phyloP scores from a whole-genome alignment of 30 jellyfish, hydroid and myxozoan genomes.

The Catostylus mosaicus region DNA sequence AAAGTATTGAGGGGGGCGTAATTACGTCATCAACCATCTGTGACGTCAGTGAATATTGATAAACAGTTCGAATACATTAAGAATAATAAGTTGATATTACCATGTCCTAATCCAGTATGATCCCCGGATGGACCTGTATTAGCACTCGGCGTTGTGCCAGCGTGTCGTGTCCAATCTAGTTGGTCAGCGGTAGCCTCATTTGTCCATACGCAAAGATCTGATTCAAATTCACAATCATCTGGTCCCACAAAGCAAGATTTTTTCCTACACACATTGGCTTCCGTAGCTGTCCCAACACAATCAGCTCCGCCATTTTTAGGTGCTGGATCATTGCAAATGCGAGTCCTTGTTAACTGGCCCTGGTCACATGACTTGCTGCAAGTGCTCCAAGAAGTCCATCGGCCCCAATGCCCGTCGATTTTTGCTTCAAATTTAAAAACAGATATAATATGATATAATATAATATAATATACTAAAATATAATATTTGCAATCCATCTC shows the following conservation, averaged over 20 bases:
- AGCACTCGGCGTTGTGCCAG: conserved; percentile 51
- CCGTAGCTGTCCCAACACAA: conserved; percentile 65
- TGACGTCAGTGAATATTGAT: neutral
- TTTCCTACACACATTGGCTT: conserved; percentile 20
- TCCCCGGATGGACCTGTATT: conserved; percentile 60
- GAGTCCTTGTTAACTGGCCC: conserved; percentile 69
- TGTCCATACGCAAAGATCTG: conserved; percentile 28
- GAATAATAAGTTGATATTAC: neutral
- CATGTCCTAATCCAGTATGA: conserved; percentile 33
- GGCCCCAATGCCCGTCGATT: conserved; percentile 92
- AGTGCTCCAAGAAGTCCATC: conserved; percentile 83
- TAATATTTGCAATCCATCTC: neutral
- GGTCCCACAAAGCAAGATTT: conserved; percentile 48
- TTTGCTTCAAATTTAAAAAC: conserved; percentile 45
- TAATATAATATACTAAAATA: too few relatives aligned
- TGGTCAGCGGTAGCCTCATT: conserved; percentile 11
- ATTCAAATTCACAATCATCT: conserved; percentile 37
- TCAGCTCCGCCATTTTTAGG: conserved; percentile 82
- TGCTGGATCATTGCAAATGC: conserved; percentile 86
- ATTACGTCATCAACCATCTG: neutral
- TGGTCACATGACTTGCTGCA: conserved; percentile 81
- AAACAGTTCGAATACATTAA: neutral
- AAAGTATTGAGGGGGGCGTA: neutral
- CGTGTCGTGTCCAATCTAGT: conserved; percentile 27
- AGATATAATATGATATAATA: neutral